These are phyloP conservation scores for Catharus fuscescens DNA, from an alignment of 2,113 vertebrate species.

Conservation along the genomic window DNA sequence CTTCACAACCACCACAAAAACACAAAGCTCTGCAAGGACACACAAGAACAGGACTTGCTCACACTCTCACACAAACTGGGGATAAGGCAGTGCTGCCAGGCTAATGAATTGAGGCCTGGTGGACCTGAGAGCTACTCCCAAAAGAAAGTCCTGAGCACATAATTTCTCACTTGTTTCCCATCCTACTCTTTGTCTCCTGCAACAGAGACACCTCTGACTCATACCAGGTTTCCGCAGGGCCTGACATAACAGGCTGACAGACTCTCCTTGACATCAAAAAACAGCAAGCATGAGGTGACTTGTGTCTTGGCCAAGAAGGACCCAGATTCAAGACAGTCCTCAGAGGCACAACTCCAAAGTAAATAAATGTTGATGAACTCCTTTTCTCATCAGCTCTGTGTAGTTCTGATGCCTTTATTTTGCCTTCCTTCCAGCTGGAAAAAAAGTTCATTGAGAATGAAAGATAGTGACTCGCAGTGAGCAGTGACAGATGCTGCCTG, in stretches of 20 bases:
- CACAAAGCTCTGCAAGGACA: background rate
- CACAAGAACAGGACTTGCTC: background rate
- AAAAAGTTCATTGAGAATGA: slow-evolving; percentile 54
- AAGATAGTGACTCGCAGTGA: slow-evolving; percentile 37
- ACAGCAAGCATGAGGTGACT: background rate
- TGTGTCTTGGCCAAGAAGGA: background rate
- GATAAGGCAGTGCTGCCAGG: background rate
- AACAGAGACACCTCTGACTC: background rate
- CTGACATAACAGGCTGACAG: background rate
- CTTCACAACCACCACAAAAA: background rate
- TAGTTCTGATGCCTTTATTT: slow-evolving; percentile 2
- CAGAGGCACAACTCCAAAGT: background rate
- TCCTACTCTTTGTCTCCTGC: background rate
- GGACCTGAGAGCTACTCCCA: background rate
- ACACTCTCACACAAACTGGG: background rate
- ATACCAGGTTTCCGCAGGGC: background rate
- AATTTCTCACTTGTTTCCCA: background rate
- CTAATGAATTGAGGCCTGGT: fast-evolving
- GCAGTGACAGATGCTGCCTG: slow-evolving; percentile 60
- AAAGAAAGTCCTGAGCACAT: background rate
- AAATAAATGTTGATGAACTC: background rate
- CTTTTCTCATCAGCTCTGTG: background rate
- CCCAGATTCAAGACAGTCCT: background rate
- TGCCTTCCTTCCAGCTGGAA: slow-evolving; percentile 28
- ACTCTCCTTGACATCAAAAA: slow-evolving; percentile 19